Percentiles rank a stretch among this genome's conserved stretches.
These are phyloP conservation scores for Burhinus bistriatus DNA, from an alignment of 2,113 vertebrate genomes.

Conservation along the genomic window DNA sequence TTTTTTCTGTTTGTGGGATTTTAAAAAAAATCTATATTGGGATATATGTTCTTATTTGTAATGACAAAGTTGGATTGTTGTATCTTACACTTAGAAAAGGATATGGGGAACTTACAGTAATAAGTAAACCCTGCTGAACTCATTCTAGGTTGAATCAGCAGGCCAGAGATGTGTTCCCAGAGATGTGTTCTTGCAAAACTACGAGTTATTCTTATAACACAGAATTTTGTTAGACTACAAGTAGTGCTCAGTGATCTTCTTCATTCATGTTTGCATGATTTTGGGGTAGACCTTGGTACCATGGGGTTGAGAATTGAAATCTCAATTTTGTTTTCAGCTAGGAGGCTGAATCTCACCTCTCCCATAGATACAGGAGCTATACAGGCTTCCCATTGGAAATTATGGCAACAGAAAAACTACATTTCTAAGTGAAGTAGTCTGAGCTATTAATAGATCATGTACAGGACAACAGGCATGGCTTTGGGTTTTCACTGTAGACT, in stretches of 20 bases:
- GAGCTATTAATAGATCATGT: not conserved
- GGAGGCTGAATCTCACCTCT: not conserved
- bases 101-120: not conserved
- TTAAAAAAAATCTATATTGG: not conserved
- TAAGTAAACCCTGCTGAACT: not conserved
- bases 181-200: not conserved
- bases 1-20: not conserved
- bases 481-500: not conserved
- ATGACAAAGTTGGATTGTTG: not conserved
- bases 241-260: not conserved
- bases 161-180: not conserved
- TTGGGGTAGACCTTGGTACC: not conserved
- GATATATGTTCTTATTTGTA: not conserved
- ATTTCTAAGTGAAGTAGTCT: not conserved
- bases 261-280: not conserved
- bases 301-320: not conserved
- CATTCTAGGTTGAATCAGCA: not conserved
- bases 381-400: not conserved
- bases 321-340: not conserved
- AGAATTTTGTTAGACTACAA: not conserved
- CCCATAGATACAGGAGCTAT: not conserved
- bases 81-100: not conserved
- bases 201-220: not conserved
- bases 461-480: not conserved
- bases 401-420: not conserved